Evolutionary conservation across 37 sponge, comb jelly and placozoan species (phyloP).

Genomic region (Oopsacas minuta): DNA sequence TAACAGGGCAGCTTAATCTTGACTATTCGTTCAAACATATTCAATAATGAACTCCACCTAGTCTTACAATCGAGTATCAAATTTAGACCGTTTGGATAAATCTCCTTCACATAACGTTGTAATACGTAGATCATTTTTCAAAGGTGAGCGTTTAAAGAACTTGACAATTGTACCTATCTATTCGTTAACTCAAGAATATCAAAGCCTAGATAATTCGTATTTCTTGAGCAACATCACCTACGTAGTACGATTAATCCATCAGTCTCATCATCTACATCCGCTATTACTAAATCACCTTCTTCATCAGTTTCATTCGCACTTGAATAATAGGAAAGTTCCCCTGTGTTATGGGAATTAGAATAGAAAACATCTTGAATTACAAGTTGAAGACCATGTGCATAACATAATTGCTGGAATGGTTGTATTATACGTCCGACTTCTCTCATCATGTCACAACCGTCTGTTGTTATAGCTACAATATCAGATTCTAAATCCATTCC

Average conservation of each 20-base stretch:
- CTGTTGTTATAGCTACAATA: slow-evolving; percentile 13
- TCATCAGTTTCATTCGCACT: slow-evolving; percentile 3
- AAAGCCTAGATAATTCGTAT: background rate
- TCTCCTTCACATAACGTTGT: slow-evolving; percentile 1
- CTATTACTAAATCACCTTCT: slow-evolving; percentile 3
- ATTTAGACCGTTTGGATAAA: background rate
- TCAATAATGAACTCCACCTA: slow-evolving; percentile 7
- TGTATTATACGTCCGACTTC: background rate
- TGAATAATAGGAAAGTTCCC: background rate
- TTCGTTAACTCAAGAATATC: background rate
- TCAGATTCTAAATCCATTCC: background rate
- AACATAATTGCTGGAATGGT: slow-evolving; percentile 9
- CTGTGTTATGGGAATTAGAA: background rate
- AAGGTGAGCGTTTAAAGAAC: background rate
- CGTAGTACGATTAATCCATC: background rate
- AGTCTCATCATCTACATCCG: background rate
- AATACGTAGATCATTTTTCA: background rate
- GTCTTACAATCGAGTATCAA: background rate
- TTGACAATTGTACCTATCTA: background rate
- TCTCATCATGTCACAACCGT: slow-evolving; percentile 12
- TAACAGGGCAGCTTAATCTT: background rate
- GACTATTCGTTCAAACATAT: slow-evolving; percentile 16
- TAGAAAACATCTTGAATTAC: slow-evolving; percentile 8
- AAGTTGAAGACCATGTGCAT: slow-evolving; percentile 1
- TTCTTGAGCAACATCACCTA: slow-evolving; percentile 17